Evolutionary conservation across 2,888 invertebrate genomes (phyloP).

Genomic region (Drosophila suboccidentalis): DNA sequence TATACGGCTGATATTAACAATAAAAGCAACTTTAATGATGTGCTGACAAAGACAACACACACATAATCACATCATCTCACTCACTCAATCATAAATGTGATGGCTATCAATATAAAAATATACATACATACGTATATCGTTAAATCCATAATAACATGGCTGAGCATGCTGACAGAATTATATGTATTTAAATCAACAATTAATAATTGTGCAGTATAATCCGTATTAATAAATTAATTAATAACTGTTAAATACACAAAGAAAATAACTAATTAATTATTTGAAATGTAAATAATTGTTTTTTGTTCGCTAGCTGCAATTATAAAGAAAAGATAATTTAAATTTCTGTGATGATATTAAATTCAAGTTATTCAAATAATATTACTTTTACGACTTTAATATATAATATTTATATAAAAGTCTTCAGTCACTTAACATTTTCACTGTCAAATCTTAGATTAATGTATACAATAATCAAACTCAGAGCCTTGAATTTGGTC

Average conservation of each 20-base stretch:
- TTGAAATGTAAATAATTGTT: too few relatives aligned
- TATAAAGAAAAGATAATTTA: not conserved
- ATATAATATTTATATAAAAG: not conserved
- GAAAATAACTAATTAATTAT: not conserved
- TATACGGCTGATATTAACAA: constrained; percentile 64
- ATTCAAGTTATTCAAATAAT: too few relatives aligned
- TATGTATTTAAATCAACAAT: not conserved
- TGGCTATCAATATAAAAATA: not conserved
- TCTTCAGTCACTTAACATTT: not conserved
- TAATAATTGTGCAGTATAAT: not conserved
- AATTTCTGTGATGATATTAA: not conserved
- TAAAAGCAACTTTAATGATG: constrained; percentile 51
- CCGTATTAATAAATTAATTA: not conserved
- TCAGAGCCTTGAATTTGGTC: constrained; percentile 26
- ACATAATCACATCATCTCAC: constrained; percentile 28
- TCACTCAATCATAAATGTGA: too few relatives aligned
- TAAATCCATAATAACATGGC: constrained; percentile 1
- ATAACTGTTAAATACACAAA: not conserved
- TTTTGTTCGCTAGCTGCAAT: not conserved
- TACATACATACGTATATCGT: not conserved
- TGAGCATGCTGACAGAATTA: constrained; percentile 20
- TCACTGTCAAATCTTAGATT: constrained; percentile 28
- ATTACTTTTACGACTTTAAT: not conserved
- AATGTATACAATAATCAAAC: constrained; percentile 12
- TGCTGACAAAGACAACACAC: constrained; percentile 62